Evolutionary conservation across 2,888 invertebrate species (phyloP), one percentile per base, ranked within the genome.

Genomic region (Calameuta idolon): DNA sequence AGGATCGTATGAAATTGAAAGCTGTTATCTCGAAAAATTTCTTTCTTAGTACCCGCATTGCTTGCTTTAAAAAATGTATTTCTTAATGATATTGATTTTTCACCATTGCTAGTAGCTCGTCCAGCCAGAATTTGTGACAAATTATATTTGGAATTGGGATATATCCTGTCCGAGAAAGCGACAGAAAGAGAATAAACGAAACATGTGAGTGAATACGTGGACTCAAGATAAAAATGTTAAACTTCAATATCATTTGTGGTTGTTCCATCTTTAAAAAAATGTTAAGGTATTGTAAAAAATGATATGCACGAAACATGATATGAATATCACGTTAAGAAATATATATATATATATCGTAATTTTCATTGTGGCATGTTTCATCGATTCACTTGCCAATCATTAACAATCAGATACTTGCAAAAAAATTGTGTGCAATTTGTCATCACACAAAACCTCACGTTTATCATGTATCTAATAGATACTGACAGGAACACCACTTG

Each of bases 31-130:
- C 71, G 71, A 31, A 71, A 31, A 34, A 71, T 33, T 33, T 33
- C 71, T 31, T 31, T 71, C 12, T 71, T 5, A 11, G 31, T 34
- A 34, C 33, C 77, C 76, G 81, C 76, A 78, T 83, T 31, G 80
- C 74, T 75, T 81, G 79, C 84, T 85, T 85, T 35, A 35, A 85
- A 85, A 85, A 84, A 82, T 77, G 69, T 40, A 68, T 74, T 78
- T 79, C 79, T 82, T 85, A 87, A 76, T 86, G 86, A 86, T 86
- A 87, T 86, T 81, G 76, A 81, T 80, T 80, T 79, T 85, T 85
- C 83, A 79, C 33, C 75, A 71, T 55, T 74, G 82, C 78, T 86
- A 83, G 80, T 76, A 80, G 81, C 78, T 81, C 77, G 78, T 69
- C 74, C 76, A 69, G 75, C 69, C 37, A 75, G 79, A 82, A 83